Base-by-base conservation (phyloP, 2,888 invertebrate species). In the Trypoxylon attenuatum region DNA sequence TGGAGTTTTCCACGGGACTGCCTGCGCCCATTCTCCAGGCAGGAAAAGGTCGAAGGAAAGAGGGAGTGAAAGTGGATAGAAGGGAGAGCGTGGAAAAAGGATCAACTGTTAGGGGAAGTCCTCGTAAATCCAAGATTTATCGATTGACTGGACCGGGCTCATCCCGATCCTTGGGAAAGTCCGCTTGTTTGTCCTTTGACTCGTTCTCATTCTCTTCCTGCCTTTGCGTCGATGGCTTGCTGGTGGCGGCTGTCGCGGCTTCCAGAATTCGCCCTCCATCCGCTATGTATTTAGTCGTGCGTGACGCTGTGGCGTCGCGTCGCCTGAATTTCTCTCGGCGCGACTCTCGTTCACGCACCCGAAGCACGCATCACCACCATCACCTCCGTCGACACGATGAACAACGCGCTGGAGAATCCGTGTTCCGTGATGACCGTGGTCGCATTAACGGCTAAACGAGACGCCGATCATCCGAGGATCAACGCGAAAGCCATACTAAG, bases 131-230 rank as follows among this genome's bases (percentile, higher is more conserved):
- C 27, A 5, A 57, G 57, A 63, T 52, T 58, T 55, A 45, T 59
- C 59, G 66, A 58, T 71, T 53, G 50, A 38, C 51, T n/a, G 29
- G 43, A 58, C 50, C n/a, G n/a, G 58, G 46, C 45, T 39, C 22
- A 42, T 33, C 51, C 46, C 47, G 57, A 59, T 46, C 56, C 25
- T 38, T 10, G 46, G 33, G n/a, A n/a, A n/a, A n/a, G n/a, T n/a
- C n/a, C n/a, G 19, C 33, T n/a, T 16, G 29, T 19, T n/a, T 33
- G 46, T 19, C 50, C 45, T n/a, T n/a, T n/a, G n/a, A n/a, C 55
- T 22, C 57, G 50, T 50, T 43, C 51, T 23, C 52, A 13, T 21
- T 23, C 25, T 39, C 19, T 47, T 47, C 18, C 45, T 8, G 25
- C 33, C 33, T 13, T 33, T 33, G n/a, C n/a, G n/a, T n/a, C n/a